Percentiles rank a stretch among this genome's conserved stretches.
Conservation (phyloP, 2,113 vertebrate species). For the Microcebus ravelobensis region DNA sequence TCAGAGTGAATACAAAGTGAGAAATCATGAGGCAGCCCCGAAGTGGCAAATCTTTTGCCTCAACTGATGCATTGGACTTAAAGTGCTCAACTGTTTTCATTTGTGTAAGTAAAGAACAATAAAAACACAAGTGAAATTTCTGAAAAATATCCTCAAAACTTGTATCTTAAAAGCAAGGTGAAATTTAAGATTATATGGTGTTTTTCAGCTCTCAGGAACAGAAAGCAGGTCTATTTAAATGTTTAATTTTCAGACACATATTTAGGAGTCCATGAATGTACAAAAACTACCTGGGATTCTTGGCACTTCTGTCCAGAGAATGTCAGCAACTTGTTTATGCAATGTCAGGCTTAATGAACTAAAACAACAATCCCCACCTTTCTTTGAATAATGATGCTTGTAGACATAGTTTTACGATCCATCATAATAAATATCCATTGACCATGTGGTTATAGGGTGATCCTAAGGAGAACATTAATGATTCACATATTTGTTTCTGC, state of each 20-base stretch:
- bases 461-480: not conserved
- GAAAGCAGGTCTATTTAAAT: not conserved
- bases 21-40: not conserved
- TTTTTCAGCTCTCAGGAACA: not conserved
- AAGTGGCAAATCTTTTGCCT: not conserved
- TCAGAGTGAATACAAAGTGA: not conserved
- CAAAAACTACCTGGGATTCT: not conserved
- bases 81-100: not conserved
- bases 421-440: not conserved
- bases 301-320: not conserved
- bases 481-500: not conserved
- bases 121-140: not conserved
- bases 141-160: not conserved
- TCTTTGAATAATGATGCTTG: not conserved
- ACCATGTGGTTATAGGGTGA: not conserved
- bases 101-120: not conserved
- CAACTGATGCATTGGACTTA: not conserved
- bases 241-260: not conserved
- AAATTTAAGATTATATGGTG: not conserved
- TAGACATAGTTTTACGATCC: not conserved
- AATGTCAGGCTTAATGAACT: not conserved
- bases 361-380: not conserved
- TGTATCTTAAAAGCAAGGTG: not conserved
- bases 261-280: not conserved
- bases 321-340: not conserved